Evolutionary conservation across 2,888 invertebrate genomes (phyloP).

Genomic region (Microplitis manilae): DNA sequence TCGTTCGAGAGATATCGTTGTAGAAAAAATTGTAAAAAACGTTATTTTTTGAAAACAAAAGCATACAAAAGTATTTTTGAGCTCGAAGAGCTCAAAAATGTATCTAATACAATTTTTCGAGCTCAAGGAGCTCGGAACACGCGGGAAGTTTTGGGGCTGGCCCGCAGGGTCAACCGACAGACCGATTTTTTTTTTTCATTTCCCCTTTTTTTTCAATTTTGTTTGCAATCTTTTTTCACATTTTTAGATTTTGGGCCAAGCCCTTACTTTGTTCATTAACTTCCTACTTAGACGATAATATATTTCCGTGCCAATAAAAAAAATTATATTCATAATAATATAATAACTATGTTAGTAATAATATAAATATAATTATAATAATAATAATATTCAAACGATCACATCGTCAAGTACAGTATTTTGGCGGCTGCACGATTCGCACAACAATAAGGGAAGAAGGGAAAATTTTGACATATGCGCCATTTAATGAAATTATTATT

Average conservation of each 20-base stretch:
- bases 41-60: too few species aligned
- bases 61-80: too few species aligned
- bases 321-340: slow-evolving; percentile 30
- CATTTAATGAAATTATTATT: too few species aligned
- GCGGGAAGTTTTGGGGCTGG: too few species aligned
- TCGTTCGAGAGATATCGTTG: too few species aligned
- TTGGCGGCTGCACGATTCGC: slow-evolving; percentile 61
- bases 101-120: too few species aligned
- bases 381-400: slow-evolving; percentile 51
- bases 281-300: slow-evolving; percentile 2
- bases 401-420: slow-evolving; percentile 57
- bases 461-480: too few species aligned
- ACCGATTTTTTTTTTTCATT: background rate
- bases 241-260: slow-evolving; percentile 32
- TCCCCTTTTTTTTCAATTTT: slow-evolving; percentile 29
- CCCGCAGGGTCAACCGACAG: too few species aligned
- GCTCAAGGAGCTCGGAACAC: too few species aligned
- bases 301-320: slow-evolving; percentile 2
- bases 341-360: slow-evolving; percentile 41
- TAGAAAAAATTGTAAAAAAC: too few species aligned
- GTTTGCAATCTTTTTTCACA: slow-evolving; percentile 31
- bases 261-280: slow-evolving; percentile 19
- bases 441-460: background rate
- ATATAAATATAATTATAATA: slow-evolving; percentile 28
- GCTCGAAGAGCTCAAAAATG: too few species aligned